Evolutionary conservation across 2,888 invertebrate species (phyloP), one percentile per base, ranked within the genome.

Genomic region (Maniola hyperantus): DNA sequence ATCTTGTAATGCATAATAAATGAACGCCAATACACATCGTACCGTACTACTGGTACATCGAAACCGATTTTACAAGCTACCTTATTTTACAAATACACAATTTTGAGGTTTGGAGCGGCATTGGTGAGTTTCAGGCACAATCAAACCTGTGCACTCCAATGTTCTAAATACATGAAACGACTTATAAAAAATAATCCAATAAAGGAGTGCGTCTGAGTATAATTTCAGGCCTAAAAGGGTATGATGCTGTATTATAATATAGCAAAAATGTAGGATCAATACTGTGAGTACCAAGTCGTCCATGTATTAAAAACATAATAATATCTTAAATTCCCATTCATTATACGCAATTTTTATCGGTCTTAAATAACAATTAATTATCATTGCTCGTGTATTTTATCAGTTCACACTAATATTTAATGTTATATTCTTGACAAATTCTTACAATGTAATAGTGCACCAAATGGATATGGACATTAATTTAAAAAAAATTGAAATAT

Each of bases 91-190:
- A 77, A 82, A 83, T 89, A 89, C 86, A 90, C 83, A 88, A 90
- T 88, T 90, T 90, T 90, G 91, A 91, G 91, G 91, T 91, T 88
- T 89, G 88, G 90, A 91, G 91, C 91, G 91, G 92, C 89, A 87
- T 89, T 89, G 84, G 87, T 88, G 88, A 87, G 81, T 88, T 87
- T 87, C 91, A 91, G 91, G 92, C 91, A 91, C 91, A 85, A 84
- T 87, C 91, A 91, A 89, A 85, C 91, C 91, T 83, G 85, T 88
- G 84, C 92, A 86, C 83, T 78, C 92, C 92, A 78, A 89, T 91
- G 85, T 83, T 85, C 82, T 79, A 76, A 87, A 89, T 89, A 89
- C 90, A 90, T 76, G 74, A 74, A 83, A 83, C 80, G 82, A 66
- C 75, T 50, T 4, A 10, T 46, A 36, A 18, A 59, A 53, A 57